These are phyloP conservation scores for Aromia moschata DNA, from an alignment of 2,888 invertebrate genomes.

Conservation along the genomic window DNA sequence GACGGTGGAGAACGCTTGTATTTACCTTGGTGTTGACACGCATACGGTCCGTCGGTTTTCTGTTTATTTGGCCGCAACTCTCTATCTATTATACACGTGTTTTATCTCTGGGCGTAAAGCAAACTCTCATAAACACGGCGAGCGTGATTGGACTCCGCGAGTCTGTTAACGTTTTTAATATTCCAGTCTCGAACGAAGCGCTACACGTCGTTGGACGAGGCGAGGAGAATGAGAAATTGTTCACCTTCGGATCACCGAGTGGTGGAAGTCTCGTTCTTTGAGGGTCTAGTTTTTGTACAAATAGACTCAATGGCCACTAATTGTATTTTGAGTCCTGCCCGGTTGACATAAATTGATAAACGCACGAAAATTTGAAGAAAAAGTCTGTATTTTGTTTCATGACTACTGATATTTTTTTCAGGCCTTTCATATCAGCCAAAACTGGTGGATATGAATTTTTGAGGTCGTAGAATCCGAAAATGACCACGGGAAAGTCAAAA, in stretches of 20 bases:
- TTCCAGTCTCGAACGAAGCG: background rate
- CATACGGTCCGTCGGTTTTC: background rate
- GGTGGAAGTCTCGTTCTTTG: too few relatives aligned
- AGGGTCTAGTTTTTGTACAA: too few relatives aligned
- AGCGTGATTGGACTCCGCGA: background rate
- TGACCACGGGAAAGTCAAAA: too few relatives aligned
- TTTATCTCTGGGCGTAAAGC: background rate
- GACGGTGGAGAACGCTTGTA: background rate
- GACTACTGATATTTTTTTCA: too few relatives aligned
- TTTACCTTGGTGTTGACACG: background rate
- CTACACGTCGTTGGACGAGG: background rate
- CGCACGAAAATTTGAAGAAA: too few relatives aligned
- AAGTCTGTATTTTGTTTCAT: too few relatives aligned
- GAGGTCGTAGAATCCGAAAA: too few relatives aligned
- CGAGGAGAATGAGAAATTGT: background rate
- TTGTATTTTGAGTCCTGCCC: too few relatives aligned
- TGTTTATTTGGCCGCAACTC: background rate
- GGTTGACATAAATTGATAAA: too few relatives aligned
- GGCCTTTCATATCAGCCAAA: too few relatives aligned
- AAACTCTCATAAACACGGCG: background rate
- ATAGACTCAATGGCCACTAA: too few relatives aligned
- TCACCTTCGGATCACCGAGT: conserved; percentile 1
- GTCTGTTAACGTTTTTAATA: background rate
- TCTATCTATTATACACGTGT: background rate
- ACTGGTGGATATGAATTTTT: too few relatives aligned